Evolutionary conservation across 2,797 vertebrate species (phyloP), one percentile per base, ranked within the genome.

Genomic region (Silurus aristotelis): DNA sequence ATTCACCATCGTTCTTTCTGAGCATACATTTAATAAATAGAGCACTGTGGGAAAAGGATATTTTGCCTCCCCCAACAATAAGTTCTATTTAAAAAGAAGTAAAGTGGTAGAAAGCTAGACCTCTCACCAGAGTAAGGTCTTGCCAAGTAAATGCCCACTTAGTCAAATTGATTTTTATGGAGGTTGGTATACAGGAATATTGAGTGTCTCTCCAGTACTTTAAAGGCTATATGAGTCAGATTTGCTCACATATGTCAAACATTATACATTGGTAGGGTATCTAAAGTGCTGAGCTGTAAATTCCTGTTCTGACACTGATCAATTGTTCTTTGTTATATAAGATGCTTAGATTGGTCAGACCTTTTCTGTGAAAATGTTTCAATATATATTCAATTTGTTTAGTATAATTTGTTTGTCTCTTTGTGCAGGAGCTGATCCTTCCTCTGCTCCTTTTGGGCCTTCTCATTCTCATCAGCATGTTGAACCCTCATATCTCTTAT

Each of bases 401-500:
- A 38, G 7, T 43, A 17, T 52, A 38, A 3, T 56, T 56, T 56
- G 5, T 43, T 77, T 75, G 10, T 61, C 9, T 55, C 2, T 64
- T 3, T 82, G 70, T 85, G 0, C 89, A 96, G 95, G 95, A 96
- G 58, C 27, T 96, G 88, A 91, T 95, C 85, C 91, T 96, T 1
- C 95, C 95, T 12, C 91, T 96, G 84, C 89, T 96, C 0, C 92
- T 96, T 38, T 68, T 96, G 90, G 91, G 93, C 2, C 93, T 96
- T 38, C 92, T 96, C 43, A 93, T 96, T 6, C 89, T 95, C 87
- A 95, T 96, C 91, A 96, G 93, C 87, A 94, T 83, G 3, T 89
- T 95, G 27, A 95, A 95, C 27, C 95, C 95, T 31, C 95, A 96
- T 0, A 91, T 94, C 61, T 94, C 94, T n/a, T 95, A 96, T 19